phyloP scores from a whole-genome alignment of 2,113 vertebrate species.

The Naja naja region DNA sequence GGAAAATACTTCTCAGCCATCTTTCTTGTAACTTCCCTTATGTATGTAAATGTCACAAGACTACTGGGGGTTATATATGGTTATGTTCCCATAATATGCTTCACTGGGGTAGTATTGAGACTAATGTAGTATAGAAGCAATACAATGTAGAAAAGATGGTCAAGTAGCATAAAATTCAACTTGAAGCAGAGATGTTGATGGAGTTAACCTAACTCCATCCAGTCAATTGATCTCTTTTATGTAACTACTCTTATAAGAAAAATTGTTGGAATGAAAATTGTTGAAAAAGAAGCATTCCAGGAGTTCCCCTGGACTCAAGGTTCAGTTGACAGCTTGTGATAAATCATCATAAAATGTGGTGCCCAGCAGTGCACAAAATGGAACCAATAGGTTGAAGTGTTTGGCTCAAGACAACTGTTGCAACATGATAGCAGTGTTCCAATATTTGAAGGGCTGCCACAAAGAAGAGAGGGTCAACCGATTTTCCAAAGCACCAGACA shows the following conservation, averaged over 20 bases:
- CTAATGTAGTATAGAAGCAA: not conserved
- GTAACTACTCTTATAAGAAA: not conserved
- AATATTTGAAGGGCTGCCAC: not conserved
- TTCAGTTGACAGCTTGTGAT: not conserved
- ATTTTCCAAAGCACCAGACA: not conserved
- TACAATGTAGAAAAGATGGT: not conserved
- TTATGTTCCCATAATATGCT: not conserved
- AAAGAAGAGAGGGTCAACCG: not conserved
- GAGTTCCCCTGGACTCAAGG: not conserved
- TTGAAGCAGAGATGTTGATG: not conserved
- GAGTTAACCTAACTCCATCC: not conserved
- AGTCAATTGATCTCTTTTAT: not conserved
- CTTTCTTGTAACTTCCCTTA: not conserved
- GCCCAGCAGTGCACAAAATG: not conserved
- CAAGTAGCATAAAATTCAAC: not conserved
- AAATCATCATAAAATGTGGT: not conserved
- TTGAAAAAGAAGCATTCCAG: not conserved
- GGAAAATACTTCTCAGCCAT: not conserved
- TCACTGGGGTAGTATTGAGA: not conserved
- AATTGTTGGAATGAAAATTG: not conserved
- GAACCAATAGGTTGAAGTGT: not conserved
- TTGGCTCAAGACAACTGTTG: not conserved
- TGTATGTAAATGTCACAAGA: not conserved
- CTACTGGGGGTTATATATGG: not conserved
- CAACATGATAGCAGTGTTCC: not conserved